These are phyloP conservation scores for Aplysina aerophoba DNA, from an alignment of 37 sponge, comb jelly and placozoan species.

Conservation along the genomic window DNA sequence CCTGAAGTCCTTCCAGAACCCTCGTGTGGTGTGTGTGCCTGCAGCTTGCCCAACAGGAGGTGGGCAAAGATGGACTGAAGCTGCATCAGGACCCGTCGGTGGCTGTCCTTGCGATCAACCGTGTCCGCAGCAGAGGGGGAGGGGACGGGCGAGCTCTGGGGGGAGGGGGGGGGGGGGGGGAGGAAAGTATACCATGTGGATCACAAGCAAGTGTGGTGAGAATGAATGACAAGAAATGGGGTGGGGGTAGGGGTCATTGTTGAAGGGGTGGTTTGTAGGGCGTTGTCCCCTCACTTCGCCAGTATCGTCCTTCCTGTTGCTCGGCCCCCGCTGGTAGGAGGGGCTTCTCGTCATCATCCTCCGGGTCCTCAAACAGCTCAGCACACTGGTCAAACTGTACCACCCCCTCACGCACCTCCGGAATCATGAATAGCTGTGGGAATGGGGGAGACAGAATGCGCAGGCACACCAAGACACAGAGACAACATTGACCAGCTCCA, in stretches of 20 bases:
- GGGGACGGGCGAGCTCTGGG: neutral
- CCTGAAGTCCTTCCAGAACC: constrained; percentile 95
- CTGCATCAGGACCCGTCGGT: constrained; percentile 79
- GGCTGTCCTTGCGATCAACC: constrained; percentile 67
- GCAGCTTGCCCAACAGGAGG: constrained; percentile 74
- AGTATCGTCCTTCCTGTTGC: constrained; percentile 48
- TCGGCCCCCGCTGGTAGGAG: neutral
- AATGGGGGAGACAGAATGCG: neutral
- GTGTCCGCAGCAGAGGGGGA: neutral
- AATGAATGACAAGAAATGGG: no score
- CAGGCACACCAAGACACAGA: neutral
- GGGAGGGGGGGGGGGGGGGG: neutral
- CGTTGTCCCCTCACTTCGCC: constrained; percentile 19
- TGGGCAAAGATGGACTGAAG: constrained; percentile 93
- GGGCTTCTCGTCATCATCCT: constrained; percentile 57
- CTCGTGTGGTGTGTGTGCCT: constrained; percentile 86
- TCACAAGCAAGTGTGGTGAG: no score
- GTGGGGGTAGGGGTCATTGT: no score
- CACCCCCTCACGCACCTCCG: constrained; percentile 52
- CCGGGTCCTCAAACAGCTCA: constrained; percentile 31
- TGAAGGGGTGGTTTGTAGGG: no score
- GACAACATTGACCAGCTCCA: constrained; percentile 5
- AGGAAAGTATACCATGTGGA: no score
- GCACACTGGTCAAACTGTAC: constrained; percentile 52
- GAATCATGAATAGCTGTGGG: constrained; percentile 70